phyloP scores from a whole-genome alignment of 2,888 invertebrate species.

The Cosmorhoe ocellata region DNA sequence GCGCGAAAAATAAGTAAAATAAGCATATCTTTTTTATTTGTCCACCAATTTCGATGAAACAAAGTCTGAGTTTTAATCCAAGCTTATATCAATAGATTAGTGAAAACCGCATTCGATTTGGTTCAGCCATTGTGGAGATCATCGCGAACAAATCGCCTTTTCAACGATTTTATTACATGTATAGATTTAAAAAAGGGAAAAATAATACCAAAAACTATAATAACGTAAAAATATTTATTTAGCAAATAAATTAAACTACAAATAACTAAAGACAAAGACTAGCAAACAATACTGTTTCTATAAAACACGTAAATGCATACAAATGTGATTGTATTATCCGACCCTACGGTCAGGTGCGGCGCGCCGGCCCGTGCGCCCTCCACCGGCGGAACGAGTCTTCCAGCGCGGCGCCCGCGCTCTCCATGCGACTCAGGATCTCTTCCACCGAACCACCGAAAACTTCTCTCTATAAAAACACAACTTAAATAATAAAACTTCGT shows the following conservation, averaged over 20 bases:
- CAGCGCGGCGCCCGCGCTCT: constrained; percentile 51
- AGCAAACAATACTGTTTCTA: constrained; percentile 51
- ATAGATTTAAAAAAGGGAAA: no score
- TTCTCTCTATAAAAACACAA: constrained; percentile 29
- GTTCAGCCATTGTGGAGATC: no score
- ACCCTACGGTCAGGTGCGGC: constrained; percentile 6
- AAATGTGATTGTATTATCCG: no score
- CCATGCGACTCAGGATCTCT: constrained; percentile 52
- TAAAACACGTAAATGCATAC: constrained; percentile 37
- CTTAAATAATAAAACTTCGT: no score
- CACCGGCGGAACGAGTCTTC: constrained; percentile 34
- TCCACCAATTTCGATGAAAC: no score
- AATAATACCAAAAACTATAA: constrained; percentile 1
- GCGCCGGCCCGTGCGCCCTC: constrained; percentile 38
- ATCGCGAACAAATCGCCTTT: no score
- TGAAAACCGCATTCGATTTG: no score
- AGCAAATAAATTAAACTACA: constrained; percentile 45
- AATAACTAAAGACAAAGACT: constrained; percentile 45
- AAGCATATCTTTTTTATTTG: no score
- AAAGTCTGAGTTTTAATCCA: no score
- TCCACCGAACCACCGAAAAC: constrained; percentile 38
- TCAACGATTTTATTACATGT: no score
- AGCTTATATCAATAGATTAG: no score
- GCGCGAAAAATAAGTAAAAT: no score
- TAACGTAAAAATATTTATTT: constrained; percentile 35